These are phyloP conservation scores for Madoqua kirkii DNA, from an alignment of 2,113 vertebrate species.

Conservation along the genomic window DNA sequence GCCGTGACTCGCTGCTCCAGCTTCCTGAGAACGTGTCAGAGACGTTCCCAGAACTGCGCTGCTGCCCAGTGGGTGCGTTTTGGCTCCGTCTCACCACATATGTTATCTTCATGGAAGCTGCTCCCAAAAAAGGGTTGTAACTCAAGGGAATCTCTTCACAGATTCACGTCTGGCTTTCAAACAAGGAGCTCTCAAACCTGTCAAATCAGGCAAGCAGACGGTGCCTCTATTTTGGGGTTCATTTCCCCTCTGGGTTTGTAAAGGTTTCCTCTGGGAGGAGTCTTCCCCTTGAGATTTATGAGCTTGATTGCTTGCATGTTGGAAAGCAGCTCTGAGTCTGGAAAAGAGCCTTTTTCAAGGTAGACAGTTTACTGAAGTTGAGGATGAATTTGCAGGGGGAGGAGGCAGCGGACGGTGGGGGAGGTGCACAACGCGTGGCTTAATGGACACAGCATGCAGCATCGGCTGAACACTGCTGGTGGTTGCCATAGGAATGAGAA, in stretches of 20 bases:
- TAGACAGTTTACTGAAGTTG: neutral
- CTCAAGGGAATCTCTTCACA: slow-evolving; percentile 71
- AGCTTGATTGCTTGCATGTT: neutral
- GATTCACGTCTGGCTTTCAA: slow-evolving; percentile 69
- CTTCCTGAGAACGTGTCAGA: slow-evolving; percentile 56
- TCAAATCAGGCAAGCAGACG: slow-evolving; percentile 60
- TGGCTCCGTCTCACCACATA: slow-evolving; percentile 68
- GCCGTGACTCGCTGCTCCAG: slow-evolving; percentile 39
- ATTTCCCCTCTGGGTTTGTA: slow-evolving; percentile 42
- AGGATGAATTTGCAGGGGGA: slow-evolving; percentile 37
- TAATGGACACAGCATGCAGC: slow-evolving; percentile 73
- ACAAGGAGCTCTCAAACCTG: slow-evolving; percentile 64
- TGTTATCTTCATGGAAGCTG: slow-evolving; percentile 65
- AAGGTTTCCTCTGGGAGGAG: slow-evolving; percentile 19
- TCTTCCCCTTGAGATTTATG: neutral
- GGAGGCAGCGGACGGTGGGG: slow-evolving; percentile 64
- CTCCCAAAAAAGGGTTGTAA: slow-evolving; percentile 50
- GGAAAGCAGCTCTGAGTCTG: neutral
- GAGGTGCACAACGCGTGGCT: slow-evolving; percentile 67
- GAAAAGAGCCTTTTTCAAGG: slow-evolving; percentile 16
- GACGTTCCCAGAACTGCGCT: slow-evolving; percentile 16
- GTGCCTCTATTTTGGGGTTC: slow-evolving; percentile 44
- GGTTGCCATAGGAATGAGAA: slow-evolving; percentile 86
- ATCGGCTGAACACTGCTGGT: slow-evolving; percentile 78
- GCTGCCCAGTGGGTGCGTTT: slow-evolving; percentile 51